Evolutionary conservation across 2,888 invertebrate species (phyloP), one percentile per base, ranked within the genome.

Genomic region (Augochlorella aurata): DNA sequence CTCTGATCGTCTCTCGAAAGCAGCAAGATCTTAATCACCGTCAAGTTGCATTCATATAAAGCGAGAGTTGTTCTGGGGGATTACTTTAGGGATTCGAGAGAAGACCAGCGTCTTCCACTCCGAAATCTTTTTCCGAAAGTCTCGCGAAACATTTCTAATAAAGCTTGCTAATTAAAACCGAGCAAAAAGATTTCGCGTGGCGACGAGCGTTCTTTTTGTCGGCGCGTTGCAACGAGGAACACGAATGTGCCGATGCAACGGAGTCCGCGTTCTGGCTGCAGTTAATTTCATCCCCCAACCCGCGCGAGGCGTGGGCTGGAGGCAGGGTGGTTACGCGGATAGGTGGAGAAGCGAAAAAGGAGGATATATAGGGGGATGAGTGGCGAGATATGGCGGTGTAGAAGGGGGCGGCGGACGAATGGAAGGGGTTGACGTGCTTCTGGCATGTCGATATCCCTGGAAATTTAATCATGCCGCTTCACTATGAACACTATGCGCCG

Each of bases 361-460:
- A 83, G 86, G 65, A 82, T 82, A 77, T 81, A 77, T 69, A 61
- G 69, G 52, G 78, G 82, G 81, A 79, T 77, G 83, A 79, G 69
- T 47, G 74, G 66, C 68, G 85, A 87, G 86, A 85, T 86, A 87
- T 86, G 85, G 83, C 79, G 74, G 71, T n/a, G 69, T 38, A 47
- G 61, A 29, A 69, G 66, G 77, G 47, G 38, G 58, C 58, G 58
- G 21, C 58, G 58, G 58, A 58, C 58, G 58, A 58, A 24, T 2
- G 76, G 74, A 77, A 82, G 85, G 66, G 82, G 81, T 66, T 91
- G 88, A 89, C 88, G 90, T 85, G 88, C 88, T 90, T 81, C 87
- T 85, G 89, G 87, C 87, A 91, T 89, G 91, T 92, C 92, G 90
- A 92, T 92, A 92, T 89, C 88, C 86, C 84, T 88, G 88, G 89